Conservation (phyloP, 2,797 vertebrate genomes). For the Enteromius mattozi region DNA sequence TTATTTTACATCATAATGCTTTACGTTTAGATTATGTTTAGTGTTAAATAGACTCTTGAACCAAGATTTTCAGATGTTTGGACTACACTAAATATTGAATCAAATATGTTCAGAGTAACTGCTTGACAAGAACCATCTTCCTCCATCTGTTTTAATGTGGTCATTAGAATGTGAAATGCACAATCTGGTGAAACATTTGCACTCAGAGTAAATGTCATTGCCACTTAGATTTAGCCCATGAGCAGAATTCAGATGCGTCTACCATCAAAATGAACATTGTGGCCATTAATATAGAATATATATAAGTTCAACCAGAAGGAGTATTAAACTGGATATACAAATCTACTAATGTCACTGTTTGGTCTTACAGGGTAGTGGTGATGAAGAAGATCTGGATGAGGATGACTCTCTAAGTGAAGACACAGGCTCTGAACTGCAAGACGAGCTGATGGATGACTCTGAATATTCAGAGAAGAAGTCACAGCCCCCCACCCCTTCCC, state of each 20-base stretch:
- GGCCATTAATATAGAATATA: not conserved
- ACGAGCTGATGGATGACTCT: constrained; percentile 92
- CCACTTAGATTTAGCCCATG: not conserved
- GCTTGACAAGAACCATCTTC: constrained; percentile 11
- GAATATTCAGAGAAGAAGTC: constrained; percentile 93
- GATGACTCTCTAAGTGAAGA: constrained; percentile 94
- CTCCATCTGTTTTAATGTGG: constrained; percentile 1
- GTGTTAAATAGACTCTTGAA: not conserved
- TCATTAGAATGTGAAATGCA: constrained; percentile 14
- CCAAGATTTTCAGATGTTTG: not conserved
- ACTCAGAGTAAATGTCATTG: not conserved
- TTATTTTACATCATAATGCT: not conserved
- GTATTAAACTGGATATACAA: not conserved
- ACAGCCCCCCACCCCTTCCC: constrained; percentile 82
- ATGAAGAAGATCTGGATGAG: constrained; percentile 94
- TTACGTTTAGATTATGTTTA: not conserved
- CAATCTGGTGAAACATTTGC: not conserved
- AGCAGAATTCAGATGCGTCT: not conserved
- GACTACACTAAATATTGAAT: not conserved
- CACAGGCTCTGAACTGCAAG: constrained; percentile 90
- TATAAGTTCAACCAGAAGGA: not conserved
- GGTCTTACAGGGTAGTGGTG: constrained; percentile 86
- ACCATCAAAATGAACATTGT: not conserved
- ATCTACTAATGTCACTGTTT: not conserved
- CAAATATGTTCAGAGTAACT: not conserved